Base-by-base conservation (phyloP, 2,113 vertebrate species). In the Puffinus mauretanicus region DNA sequence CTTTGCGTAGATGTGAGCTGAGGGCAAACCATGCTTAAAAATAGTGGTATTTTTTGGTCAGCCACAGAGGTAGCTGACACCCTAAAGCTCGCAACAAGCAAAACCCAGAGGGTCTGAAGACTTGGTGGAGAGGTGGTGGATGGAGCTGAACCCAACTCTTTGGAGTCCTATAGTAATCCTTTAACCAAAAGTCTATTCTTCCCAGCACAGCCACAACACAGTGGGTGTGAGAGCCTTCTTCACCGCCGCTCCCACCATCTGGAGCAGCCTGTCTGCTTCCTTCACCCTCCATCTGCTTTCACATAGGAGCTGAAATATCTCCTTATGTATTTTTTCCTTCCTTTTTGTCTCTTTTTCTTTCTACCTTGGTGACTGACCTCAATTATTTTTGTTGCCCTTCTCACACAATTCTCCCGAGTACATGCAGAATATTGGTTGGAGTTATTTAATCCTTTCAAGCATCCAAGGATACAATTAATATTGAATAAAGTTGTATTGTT, bases 251-350 rank as follows among this genome's bases (percentile, higher is more conserved):
- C 76, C 91, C 3, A 1, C 93, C 94, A 96, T 95, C 94, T 97
- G 96, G 96, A 97, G 78, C 87, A 97, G 96, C 94, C 93, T 95
- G 89, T 96, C 93, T 96, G 91, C 89, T 95, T 97, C 94, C 94
- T 96, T 97, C 94, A 91, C 93, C 97, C 91, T 96, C 94, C 95
- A 94, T 96, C 97, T 97, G 94, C 91, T 96, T 97, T 80, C 93
- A 60, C 71, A 66, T 1, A 88, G 91, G 78, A 94, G 79, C 87
- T 55, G 82, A 90, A 92, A 90, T 66, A 44, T 51, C 84, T 94
- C 66, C 44, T 65, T 7, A 6, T 76, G 34, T 29, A 4, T 58
- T 89, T 90, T 90, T 79, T 29, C 60, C 52, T 88, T 73, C 38
- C 34, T 91, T 91, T 82, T 84, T 69, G 30, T 44, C 49, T 89